phyloP scores from a whole-genome alignment of 2,797 vertebrate species.

The Ceyx erithaca region DNA sequence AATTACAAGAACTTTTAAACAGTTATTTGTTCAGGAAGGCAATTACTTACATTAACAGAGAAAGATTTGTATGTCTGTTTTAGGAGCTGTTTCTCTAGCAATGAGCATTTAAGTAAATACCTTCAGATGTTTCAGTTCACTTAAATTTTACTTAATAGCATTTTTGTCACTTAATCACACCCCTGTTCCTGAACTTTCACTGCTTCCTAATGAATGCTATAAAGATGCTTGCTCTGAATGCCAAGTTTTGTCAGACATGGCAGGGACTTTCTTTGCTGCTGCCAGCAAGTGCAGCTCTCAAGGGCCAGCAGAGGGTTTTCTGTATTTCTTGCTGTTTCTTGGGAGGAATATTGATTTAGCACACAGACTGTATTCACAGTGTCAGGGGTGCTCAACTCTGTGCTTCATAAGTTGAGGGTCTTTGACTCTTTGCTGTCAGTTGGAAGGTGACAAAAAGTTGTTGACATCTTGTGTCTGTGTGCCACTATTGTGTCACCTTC shows the following conservation, averaged over 20 bases:
- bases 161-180: not conserved
- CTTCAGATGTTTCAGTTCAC: not conserved
- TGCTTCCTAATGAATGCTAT: not conserved
- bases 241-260: not conserved
- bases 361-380: not conserved
- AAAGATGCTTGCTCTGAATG: not conserved
- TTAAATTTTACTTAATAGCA: conserved; percentile 2
- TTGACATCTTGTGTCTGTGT: not conserved
- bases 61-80: not conserved
- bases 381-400: not conserved
- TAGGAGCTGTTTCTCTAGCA: not conserved
- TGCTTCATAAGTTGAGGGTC: not conserved
- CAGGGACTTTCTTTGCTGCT: not conserved
- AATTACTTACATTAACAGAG: not conserved
- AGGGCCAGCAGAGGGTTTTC: not conserved
- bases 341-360: not conserved
- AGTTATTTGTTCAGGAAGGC: not conserved
- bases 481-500: not conserved
- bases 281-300: not conserved
- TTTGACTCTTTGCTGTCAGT: not conserved
- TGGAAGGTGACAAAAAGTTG: not conserved
- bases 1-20: not conserved
- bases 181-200: not conserved
- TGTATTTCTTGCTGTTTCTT: not conserved
- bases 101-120: not conserved